Conservation (phyloP, 2,888 invertebrate species). For the Mythimna vitellina region DNA sequence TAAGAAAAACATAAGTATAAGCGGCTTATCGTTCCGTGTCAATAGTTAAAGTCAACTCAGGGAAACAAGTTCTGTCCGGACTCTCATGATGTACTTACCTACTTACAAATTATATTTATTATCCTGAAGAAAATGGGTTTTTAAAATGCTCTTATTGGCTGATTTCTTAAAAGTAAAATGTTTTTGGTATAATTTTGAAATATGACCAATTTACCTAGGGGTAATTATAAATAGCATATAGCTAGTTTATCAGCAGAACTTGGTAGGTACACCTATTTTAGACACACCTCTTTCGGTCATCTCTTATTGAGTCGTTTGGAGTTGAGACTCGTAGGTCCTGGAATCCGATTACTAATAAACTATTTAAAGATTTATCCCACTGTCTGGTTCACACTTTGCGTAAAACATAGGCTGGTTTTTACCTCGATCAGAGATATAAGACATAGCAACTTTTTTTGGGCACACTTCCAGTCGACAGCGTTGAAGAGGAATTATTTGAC, state of each 20-base stretch:
- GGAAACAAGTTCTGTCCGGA: conserved; percentile 40
- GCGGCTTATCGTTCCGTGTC: conserved; percentile 37
- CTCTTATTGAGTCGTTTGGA: background rate
- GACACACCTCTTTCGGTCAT: background rate
- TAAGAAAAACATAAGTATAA: conserved; percentile 25
- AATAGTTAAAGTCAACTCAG: conserved; percentile 38
- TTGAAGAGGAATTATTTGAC: too few species aligned
- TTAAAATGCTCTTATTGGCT: background rate
- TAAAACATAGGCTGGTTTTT: too few species aligned
- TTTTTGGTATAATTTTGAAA: background rate
- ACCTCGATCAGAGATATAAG: too few species aligned
- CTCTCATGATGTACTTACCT: conserved; percentile 4
- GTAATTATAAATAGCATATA: too few species aligned
- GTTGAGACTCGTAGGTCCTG: too few species aligned
- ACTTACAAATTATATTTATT: conserved; percentile 37
- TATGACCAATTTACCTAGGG: too few species aligned
- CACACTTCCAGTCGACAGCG: too few species aligned
- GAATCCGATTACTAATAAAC: too few species aligned
- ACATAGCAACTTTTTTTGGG: too few species aligned
- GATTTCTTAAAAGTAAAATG: background rate
- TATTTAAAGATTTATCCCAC: too few species aligned
- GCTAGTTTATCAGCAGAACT: too few species aligned
- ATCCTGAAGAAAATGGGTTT: conserved; percentile 6
- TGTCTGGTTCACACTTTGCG: too few species aligned
- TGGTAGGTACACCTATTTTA: background rate